These are phyloP conservation scores for Teleopsis dalmanni DNA, from an alignment of 1,140 invertebrate genomes.

Conservation along the genomic window DNA sequence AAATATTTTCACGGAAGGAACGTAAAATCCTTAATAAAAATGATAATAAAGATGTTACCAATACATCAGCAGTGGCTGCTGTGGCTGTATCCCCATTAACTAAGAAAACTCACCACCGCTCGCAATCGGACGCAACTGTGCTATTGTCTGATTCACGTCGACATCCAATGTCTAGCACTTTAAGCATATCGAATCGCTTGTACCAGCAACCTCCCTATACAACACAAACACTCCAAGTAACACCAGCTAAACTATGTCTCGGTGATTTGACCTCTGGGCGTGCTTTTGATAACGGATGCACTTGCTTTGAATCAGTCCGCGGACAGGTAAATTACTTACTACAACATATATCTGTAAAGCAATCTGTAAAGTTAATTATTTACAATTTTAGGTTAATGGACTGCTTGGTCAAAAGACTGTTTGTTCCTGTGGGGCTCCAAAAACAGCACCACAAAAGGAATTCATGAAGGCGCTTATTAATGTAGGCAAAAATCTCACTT, in stretches of 20 bases:
- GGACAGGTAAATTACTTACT: constrained; percentile 51
- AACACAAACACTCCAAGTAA: constrained; percentile 31
- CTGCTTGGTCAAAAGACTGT: constrained; percentile 62
- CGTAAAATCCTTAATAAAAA: constrained; percentile 24
- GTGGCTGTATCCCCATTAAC: constrained; percentile 17
- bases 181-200: constrained; percentile 42
- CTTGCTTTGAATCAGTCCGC: constrained; percentile 59
- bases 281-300: constrained; percentile 94
- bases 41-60: constrained; percentile 4
- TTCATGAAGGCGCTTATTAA: constrained; percentile 80
- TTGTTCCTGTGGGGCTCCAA: constrained; percentile 69
- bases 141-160: constrained; percentile 38
- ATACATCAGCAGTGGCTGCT: constrained; percentile 11
- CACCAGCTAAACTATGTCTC: constrained; percentile 57
- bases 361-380: too few species aligned
- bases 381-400: constrained; percentile 51
- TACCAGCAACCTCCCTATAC: constrained; percentile 39
- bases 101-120: constrained; percentile 57
- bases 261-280: constrained; percentile 88
- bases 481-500: constrained; percentile 84
- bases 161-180: constrained; percentile 17
- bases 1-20: constrained; percentile 38
- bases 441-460: constrained; percentile 76
- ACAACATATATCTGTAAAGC: too few species aligned
- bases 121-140: constrained; percentile 82